Evolutionary conservation across 2,888 invertebrate genomes (phyloP).

Genomic region (Cecidostiba fungosa): DNA sequence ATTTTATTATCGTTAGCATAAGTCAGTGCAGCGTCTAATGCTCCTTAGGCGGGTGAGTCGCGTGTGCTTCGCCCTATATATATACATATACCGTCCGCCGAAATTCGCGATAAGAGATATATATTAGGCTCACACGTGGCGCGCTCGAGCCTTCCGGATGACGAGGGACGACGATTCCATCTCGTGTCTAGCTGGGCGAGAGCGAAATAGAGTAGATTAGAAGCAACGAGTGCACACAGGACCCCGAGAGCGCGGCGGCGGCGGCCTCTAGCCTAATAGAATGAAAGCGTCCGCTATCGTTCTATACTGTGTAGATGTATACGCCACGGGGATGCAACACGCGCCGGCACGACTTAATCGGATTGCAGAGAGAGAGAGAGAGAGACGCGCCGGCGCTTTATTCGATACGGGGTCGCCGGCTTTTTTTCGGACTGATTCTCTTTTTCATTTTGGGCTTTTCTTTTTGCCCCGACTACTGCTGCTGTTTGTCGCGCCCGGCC

Average conservation of each 20-base stretch:
- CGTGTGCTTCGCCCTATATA: neutral
- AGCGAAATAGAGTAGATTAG: slow-evolving; percentile 48
- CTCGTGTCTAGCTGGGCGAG: slow-evolving; percentile 20
- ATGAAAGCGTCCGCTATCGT: slow-evolving; percentile 53
- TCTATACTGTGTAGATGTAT: slow-evolving; percentile 9
- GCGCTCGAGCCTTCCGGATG: slow-evolving; percentile 7
- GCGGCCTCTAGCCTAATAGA: slow-evolving; percentile 51
- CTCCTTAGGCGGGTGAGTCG: neutral
- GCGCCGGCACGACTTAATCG: slow-evolving; percentile 49
- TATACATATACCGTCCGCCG: neutral
- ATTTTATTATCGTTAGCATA: slow-evolving; percentile 64
- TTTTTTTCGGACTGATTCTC: slow-evolving; percentile 21
- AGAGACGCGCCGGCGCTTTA: slow-evolving; percentile 25
- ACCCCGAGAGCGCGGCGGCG: slow-evolving; percentile 15
- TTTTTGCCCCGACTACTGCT: neutral
- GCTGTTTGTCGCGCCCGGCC: neutral
- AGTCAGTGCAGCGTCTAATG: slow-evolving; percentile 42
- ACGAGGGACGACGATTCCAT: slow-evolving; percentile 26
- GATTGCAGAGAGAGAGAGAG: slow-evolving; percentile 36
- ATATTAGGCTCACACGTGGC: slow-evolving; percentile 67
- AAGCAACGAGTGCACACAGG: slow-evolving; percentile 14
- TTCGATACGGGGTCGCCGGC: slow-evolving; percentile 23
- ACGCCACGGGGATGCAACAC: slow-evolving; percentile 38
- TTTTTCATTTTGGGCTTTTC: slow-evolving; percentile 20
- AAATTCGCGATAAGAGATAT: slow-evolving; percentile 69